Conservation (phyloP, 2,888 invertebrate species). For the Biston stratarius region DNA sequence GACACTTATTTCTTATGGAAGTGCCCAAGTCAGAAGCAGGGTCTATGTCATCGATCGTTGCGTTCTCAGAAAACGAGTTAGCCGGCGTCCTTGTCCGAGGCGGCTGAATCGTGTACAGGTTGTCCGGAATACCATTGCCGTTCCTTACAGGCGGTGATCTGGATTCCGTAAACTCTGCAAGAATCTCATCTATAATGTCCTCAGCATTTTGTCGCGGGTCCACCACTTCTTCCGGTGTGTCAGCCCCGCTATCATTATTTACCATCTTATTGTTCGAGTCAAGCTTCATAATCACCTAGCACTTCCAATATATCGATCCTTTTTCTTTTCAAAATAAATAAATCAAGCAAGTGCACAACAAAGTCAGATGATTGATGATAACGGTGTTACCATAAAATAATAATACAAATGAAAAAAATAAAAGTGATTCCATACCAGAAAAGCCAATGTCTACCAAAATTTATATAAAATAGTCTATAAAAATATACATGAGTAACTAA, state of each 20-base stretch:
- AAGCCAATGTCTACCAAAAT: slow-evolving; percentile 22
- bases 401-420: too few species aligned
- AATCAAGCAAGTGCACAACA: slow-evolving; percentile 51
- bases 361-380: slow-evolving; percentile 77
- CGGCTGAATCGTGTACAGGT: slow-evolving; percentile 76
- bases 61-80: slow-evolving; percentile 78
- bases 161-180: slow-evolving; percentile 79
- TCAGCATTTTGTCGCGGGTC: slow-evolving; percentile 81
- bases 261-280: slow-evolving; percentile 84
- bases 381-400: slow-evolving; percentile 60
- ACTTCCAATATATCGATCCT: slow-evolving; percentile 62
- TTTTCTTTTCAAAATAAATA: slow-evolving; percentile 71
- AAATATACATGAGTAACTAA: slow-evolving; percentile 33
- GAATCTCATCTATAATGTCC: slow-evolving; percentile 81
- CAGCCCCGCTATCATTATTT: slow-evolving; percentile 75
- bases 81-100: slow-evolving; percentile 80
- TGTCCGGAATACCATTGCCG: slow-evolving; percentile 73
- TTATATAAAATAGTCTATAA: neutral
- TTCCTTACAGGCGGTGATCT: slow-evolving; percentile 70
- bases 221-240: slow-evolving; percentile 76
- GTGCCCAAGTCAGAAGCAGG: slow-evolving; percentile 81
- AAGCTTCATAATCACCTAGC: slow-evolving; percentile 71
- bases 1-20: slow-evolving; percentile 81
- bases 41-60: slow-evolving; percentile 81
- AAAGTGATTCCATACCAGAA: slow-evolving; percentile 16